Conservation (phyloP, 2,113 vertebrate genomes). For the Diadophis punctatus region DNA sequence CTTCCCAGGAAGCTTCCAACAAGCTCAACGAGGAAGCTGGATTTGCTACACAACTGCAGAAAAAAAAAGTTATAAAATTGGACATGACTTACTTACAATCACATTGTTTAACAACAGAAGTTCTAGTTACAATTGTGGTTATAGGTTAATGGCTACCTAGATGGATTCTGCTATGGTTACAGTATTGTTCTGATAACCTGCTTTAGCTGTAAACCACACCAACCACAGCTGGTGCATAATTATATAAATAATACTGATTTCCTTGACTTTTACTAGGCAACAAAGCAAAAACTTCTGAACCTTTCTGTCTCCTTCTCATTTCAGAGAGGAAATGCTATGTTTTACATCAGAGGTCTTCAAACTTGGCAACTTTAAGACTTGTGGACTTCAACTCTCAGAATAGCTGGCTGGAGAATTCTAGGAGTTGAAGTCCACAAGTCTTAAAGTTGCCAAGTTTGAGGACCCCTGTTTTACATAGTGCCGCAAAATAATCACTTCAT, state of each 20-base stretch:
- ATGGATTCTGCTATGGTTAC: background rate
- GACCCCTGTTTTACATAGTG: background rate
- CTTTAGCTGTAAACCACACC: background rate
- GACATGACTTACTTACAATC: background rate
- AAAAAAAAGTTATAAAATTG: background rate
- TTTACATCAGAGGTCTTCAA: no score
- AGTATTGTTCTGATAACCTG: background rate
- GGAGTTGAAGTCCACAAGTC: no score
- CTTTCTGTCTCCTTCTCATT: background rate
- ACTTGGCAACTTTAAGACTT: no score
- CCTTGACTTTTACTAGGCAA: background rate
- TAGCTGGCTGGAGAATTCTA: no score
- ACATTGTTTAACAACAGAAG: background rate
- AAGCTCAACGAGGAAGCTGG: background rate
- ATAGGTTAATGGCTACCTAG: background rate
- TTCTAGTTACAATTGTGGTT: background rate
- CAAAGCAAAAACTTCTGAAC: background rate
- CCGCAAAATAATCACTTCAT: background rate
- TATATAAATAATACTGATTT: background rate
- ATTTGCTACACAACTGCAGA: background rate
- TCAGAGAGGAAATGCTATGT: background rate
- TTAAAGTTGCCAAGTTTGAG: no score
- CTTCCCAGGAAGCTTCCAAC: background rate
- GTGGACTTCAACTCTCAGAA: no score
- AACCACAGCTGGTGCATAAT: no score